A percentile compares a stretch with the other conserved stretches of the same genome.
Evolutionary conservation across 2,888 invertebrate species (phyloP).

Genomic region (Apantesis nais): DNA sequence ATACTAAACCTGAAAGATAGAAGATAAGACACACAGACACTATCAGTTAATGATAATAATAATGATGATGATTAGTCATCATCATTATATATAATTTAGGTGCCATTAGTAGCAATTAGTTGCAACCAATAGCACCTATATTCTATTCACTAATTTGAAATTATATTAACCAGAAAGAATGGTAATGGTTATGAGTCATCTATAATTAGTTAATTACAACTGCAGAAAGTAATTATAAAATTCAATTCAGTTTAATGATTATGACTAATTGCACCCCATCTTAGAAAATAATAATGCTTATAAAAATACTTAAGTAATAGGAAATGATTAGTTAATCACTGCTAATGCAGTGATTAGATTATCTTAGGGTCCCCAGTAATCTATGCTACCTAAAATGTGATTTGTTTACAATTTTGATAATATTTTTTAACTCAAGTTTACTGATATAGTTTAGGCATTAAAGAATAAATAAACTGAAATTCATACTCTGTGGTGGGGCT

Average conservation of each 20-base stretch:
- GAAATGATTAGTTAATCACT: neutral
- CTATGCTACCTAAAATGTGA: neutral
- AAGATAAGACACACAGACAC: neutral
- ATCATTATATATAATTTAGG: too few relatives aligned
- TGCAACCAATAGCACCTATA: neutral
- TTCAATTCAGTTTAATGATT: neutral
- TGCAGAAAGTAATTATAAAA: neutral
- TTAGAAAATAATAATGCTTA: too few relatives aligned
- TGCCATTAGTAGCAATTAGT: too few relatives aligned
- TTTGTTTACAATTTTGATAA: slow-evolving; percentile 1
- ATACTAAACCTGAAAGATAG: neutral
- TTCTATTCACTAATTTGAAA: neutral
- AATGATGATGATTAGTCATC: too few relatives aligned
- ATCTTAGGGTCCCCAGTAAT: neutral
- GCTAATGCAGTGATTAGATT: neutral
- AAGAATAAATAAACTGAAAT: slow-evolving; percentile 9
- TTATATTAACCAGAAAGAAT: neutral
- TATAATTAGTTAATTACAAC: neutral
- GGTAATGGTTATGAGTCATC: neutral
- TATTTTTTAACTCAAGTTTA: neutral
- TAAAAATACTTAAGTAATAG: neutral
- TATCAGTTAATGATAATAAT: neutral
- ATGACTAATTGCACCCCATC: neutral
- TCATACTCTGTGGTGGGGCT: slow-evolving; percentile 64
- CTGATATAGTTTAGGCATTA: neutral